Evolutionary conservation across 2,113 vertebrate species (phyloP), one percentile per base, ranked within the genome.

Genomic region (Galeopterus variegatus): DNA sequence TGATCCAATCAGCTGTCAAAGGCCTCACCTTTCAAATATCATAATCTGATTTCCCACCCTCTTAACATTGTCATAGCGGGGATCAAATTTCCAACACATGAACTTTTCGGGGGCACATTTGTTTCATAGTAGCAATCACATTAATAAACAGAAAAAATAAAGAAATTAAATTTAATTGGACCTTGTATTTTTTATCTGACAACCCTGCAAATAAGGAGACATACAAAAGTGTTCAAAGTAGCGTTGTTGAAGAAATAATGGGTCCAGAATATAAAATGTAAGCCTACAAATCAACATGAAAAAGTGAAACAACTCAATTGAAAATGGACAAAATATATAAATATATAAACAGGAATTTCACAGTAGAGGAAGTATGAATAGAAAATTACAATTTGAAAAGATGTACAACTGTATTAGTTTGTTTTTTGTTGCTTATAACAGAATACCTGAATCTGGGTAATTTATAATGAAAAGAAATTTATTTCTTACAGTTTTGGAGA

Each of bases 101-200:
- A 41, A 41, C 41, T 41, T 41, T 41, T 41, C 3, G 41, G 41
- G 41, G 41, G 41, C 41, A 41, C 41, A 41, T 41, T 3, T 41
- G 41, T 3, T 41, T 4, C 41, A 41, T 41, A 41, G 41, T 41
- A 41, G 41, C 41, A 41, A 41, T 41, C 41, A 41, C 41, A 41
- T 41, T 41, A 41, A 62, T 62, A 88, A 70, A 93, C 21, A 93
- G 41, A n/a, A 69, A 41, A 41, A 12, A 41, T 72, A 88, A 92
- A 64, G 54, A 92, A 64, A 48, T 92, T 26, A 94, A 69, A 64
- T 77, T 88, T 92, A 83, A 88, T 24, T 94, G 48, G 28, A 45
- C 26, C 13, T 88, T 45, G 33, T 76, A 1, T 92, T 48, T 50
- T 92, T 84, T 95, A 60, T 73, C 58, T 87, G 65, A 76, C 17